These are phyloP conservation scores for Glaucomys volans DNA, from an alignment of 2,113 vertebrate species.

Conservation along the genomic window DNA sequence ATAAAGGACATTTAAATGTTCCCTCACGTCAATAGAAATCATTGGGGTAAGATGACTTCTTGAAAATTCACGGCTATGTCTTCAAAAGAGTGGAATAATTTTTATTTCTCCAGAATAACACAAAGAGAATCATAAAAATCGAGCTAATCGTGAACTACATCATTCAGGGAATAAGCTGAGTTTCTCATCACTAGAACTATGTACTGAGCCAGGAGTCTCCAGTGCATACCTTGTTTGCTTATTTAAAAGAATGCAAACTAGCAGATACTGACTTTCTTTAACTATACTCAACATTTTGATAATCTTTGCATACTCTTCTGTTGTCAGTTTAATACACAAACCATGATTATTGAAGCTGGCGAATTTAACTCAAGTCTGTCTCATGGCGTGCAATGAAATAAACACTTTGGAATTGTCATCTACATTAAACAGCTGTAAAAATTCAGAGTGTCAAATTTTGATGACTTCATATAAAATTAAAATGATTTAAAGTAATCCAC, in stretches of 20 bases:
- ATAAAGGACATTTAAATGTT: conserved; percentile 47
- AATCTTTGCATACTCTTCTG: background rate
- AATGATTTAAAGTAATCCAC: background rate
- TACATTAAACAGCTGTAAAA: background rate
- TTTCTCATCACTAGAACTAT: background rate
- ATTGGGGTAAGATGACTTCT: conserved; percentile 1
- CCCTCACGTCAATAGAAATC: background rate
- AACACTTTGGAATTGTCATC: background rate
- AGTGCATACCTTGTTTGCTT: background rate
- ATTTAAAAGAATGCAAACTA: background rate
- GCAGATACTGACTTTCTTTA: background rate
- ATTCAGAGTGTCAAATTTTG: background rate
- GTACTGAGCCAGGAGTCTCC: background rate
- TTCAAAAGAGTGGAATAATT: conserved; percentile 24
- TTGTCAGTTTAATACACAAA: background rate
- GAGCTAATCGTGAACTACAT: background rate
- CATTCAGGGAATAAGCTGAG: background rate
- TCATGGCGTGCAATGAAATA: background rate
- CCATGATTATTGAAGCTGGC: background rate
- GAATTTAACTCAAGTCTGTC: conserved; percentile 48
- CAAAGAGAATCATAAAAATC: conserved; percentile 15
- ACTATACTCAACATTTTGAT: background rate
- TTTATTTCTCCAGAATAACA: conserved; percentile 33
- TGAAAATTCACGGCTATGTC: conserved; percentile 19
- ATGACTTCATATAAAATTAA: background rate